A percentile compares a stretch with the other conserved stretches of the same genome.
Evolutionary conservation across 2,797 vertebrate species (phyloP).

Genomic region (Pteronotus mesoamericanus): DNA sequence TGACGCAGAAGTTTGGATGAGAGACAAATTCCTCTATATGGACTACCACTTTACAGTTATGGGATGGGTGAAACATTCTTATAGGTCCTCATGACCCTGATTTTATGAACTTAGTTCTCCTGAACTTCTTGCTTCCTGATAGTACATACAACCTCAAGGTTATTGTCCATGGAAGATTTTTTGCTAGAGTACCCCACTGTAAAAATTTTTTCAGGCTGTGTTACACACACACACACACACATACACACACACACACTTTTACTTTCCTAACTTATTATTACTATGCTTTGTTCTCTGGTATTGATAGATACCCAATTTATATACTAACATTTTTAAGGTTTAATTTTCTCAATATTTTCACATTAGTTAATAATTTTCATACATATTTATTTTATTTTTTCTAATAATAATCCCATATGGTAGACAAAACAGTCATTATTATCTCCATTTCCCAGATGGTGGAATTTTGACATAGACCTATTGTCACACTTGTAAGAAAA

Average conservation of each 20-base stretch:
- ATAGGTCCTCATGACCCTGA: background rate
- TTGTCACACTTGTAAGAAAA: background rate
- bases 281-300: background rate
- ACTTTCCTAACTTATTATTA: background rate
- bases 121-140: background rate
- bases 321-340: background rate
- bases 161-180: background rate
- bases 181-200: background rate
- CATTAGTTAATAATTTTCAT: background rate
- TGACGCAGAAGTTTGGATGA: background rate
- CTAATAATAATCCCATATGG: background rate
- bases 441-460: background rate
- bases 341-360: background rate
- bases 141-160: background rate
- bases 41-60: background rate
- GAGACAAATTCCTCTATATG: background rate
- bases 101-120: background rate
- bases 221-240: background rate
- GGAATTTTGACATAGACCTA: background rate
- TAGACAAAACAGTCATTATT: background rate
- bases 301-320: background rate
- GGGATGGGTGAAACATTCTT: background rate
- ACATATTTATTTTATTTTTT: background rate
- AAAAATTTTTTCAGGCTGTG: background rate
- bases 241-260: background rate